phyloP scores from a whole-genome alignment of 1,140 invertebrate genomes.

The Drosophila seguyi region DNA sequence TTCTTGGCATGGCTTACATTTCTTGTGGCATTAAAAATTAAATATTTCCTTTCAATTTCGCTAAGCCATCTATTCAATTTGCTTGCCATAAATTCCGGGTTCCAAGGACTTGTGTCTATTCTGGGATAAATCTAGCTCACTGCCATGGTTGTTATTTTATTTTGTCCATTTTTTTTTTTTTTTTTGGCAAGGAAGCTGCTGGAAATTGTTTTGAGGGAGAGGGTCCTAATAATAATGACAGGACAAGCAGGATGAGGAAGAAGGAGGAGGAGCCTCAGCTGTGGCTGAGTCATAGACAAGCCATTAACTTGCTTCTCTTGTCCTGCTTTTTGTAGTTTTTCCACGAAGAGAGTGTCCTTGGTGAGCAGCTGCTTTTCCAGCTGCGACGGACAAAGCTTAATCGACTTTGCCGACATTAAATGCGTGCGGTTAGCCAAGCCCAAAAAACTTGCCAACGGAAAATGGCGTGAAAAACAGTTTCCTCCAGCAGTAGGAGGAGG shows the following conservation, averaged over 20 bases:
- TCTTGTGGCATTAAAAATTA: constrained; percentile 14
- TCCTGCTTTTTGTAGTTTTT: background rate
- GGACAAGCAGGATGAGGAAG: no score
- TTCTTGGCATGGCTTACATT: constrained; percentile 1
- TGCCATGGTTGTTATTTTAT: constrained; percentile 15
- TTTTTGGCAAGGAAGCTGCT: constrained; percentile 63
- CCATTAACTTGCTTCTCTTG: constrained; percentile 30
- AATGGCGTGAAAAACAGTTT: constrained; percentile 76
- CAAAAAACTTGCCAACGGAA: constrained; percentile 34
- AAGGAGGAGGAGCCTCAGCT: constrained; percentile 15
- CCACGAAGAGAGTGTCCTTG: constrained; percentile 8
- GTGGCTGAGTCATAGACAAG: constrained; percentile 59
- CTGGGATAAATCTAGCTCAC: constrained; percentile 27
- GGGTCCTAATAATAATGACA: constrained; percentile 66
- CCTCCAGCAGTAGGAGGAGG: background rate
- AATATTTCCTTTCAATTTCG: constrained; percentile 30
- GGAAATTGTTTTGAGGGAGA: constrained; percentile 62
- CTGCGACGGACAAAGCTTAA: constrained; percentile 64
- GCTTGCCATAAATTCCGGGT: constrained; percentile 36
- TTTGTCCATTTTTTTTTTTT: background rate
- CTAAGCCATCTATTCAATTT: constrained; percentile 37
- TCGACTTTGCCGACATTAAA: constrained; percentile 81
- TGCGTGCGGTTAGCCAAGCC: constrained; percentile 71
- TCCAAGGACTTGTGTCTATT: constrained; percentile 19
- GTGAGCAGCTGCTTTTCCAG: constrained; percentile 46